These are phyloP conservation scores for Pyxicephalus adspersus DNA, from an alignment of 2,113 vertebrate species.

Conservation along the genomic window DNA sequence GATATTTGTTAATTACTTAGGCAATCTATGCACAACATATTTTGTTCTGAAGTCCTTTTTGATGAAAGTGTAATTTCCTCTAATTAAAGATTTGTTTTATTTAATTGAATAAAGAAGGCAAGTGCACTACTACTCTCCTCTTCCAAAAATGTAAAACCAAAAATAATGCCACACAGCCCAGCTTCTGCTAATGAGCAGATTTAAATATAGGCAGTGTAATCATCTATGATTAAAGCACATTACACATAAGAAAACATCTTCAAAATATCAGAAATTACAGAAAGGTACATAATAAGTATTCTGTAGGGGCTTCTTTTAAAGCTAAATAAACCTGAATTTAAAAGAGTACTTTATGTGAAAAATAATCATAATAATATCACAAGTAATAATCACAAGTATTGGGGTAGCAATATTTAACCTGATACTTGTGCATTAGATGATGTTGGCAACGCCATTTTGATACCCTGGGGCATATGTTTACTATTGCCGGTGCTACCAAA, in stretches of 20 bases:
- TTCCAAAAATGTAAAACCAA: background rate
- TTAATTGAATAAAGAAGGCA: slow-evolving; percentile 22
- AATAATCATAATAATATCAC: too few species aligned
- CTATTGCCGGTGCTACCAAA: too few species aligned
- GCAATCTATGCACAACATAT: slow-evolving; percentile 33
- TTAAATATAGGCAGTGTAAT: background rate
- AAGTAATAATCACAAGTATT: too few species aligned
- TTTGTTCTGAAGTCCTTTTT: slow-evolving; percentile 11
- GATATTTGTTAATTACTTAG: slow-evolving; percentile 26
- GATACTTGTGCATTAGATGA: too few species aligned
- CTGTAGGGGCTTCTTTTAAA: too few species aligned
- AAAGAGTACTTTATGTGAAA: too few species aligned
- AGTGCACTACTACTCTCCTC: background rate
- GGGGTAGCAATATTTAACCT: too few species aligned
- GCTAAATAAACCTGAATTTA: too few species aligned
- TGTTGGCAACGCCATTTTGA: too few species aligned
- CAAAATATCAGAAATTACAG: too few species aligned
- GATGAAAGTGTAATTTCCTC: slow-evolving; percentile 35
- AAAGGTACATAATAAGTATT: too few species aligned
- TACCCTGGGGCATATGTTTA: too few species aligned
- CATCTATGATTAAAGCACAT: background rate
- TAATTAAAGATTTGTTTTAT: slow-evolving; percentile 47
- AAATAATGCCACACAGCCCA: background rate
- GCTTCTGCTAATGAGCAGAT: background rate
- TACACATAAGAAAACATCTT: background rate